Evolutionary conservation across 2,888 invertebrate genomes (phyloP).

Genomic region (Colostygia pectinataria): DNA sequence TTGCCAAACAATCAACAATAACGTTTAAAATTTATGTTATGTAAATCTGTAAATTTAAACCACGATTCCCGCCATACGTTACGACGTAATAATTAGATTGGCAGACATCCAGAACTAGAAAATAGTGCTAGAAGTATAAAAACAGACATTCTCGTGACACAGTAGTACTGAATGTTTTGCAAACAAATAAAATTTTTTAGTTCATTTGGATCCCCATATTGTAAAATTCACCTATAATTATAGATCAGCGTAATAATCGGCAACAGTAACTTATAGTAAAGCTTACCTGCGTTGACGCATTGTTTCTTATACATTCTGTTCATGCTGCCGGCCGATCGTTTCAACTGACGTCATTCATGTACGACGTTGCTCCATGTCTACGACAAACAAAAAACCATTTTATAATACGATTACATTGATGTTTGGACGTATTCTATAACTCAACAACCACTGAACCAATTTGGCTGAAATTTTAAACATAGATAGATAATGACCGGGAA

Average conservation of each 20-base stretch:
- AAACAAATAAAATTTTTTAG: constrained; percentile 12
- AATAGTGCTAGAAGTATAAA: constrained; percentile 18
- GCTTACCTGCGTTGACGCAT: constrained; percentile 7
- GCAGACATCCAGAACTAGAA: constrained; percentile 45
- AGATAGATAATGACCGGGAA: too few relatives aligned
- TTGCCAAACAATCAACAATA: constrained; percentile 14
- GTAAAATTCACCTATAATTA: background rate
- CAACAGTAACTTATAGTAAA: too few relatives aligned
- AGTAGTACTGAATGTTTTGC: constrained; percentile 5
- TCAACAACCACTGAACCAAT: too few relatives aligned
- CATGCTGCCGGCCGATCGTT: background rate
- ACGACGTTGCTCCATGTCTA: constrained; percentile 3
- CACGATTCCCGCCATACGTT: constrained; percentile 36
- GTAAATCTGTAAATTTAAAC: constrained; percentile 27
- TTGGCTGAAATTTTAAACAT: too few relatives aligned
- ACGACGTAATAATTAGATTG: constrained; percentile 46
- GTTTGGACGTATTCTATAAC: too few relatives aligned
- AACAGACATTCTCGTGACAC: constrained; percentile 7
- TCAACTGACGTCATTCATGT: background rate
- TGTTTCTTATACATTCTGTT: constrained; percentile 4
- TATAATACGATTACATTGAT: background rate
- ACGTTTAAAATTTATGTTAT: constrained; percentile 12
- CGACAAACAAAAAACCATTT: constrained; percentile 11
- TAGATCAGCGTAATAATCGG: too few relatives aligned
- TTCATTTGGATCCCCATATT: background rate